A percentile compares a stretch with the other conserved stretches of the same genome.
Conservation (phyloP, 2,888 invertebrate species). For the Heliconius erato region DNA sequence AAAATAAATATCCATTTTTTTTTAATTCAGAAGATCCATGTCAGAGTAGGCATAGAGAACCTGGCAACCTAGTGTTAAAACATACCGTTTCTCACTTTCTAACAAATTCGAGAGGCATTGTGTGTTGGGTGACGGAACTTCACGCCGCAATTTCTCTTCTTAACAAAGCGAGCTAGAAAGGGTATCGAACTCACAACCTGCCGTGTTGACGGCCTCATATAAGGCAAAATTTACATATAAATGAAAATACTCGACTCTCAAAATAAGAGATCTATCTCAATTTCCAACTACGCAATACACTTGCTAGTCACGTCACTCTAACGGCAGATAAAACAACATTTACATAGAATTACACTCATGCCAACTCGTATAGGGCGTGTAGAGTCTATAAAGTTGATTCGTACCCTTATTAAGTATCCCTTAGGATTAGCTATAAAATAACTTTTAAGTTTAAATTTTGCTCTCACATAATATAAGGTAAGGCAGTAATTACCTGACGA, state of each 20-base stretch:
- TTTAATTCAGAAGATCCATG: too few relatives aligned
- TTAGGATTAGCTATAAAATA: slow-evolving; percentile 22
- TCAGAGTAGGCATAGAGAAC: neutral
- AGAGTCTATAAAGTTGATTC: slow-evolving; percentile 3
- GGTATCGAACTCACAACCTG: neutral
- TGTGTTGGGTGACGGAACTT: neutral
- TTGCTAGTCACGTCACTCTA: slow-evolving; percentile 17
- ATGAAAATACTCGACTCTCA: neutral
- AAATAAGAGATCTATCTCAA: neutral
- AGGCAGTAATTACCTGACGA: neutral
- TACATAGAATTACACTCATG: slow-evolving; percentile 29
- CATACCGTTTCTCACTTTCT: neutral
- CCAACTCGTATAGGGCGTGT: slow-evolving; percentile 10
- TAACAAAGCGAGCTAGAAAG: neutral
- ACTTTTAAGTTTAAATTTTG: slow-evolving; percentile 22
- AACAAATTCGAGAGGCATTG: neutral
- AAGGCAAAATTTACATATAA: neutral
- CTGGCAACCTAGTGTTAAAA: neutral
- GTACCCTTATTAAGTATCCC: slow-evolving; percentile 14
- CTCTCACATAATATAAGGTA: slow-evolving; percentile 1
- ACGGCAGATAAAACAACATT: slow-evolving; percentile 8
- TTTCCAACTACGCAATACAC: neutral
- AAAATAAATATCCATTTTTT: too few relatives aligned
- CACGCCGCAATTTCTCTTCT: neutral
- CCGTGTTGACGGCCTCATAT: too few relatives aligned